Base-by-base conservation (phyloP, 1,140 invertebrate species). In the Drosophila ogumai region DNA sequence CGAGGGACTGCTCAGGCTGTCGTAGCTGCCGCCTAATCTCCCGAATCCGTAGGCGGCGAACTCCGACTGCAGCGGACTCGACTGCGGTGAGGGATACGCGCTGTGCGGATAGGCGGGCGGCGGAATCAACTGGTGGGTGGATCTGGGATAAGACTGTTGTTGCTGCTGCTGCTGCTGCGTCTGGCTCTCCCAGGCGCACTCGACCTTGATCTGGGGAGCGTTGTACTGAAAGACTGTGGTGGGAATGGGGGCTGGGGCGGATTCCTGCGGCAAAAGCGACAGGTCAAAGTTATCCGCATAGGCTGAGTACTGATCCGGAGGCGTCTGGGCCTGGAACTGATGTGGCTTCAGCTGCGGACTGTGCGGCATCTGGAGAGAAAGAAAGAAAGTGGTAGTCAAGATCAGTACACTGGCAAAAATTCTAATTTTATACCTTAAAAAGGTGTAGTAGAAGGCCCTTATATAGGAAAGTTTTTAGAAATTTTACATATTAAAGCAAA, bases 321-420 rank as follows among this genome's bases (percentile, higher is more conserved):
- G 34, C 61, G 76, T 59, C 38, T 79, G 80, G 68, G 72, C 69
- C 61, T 74, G 63, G 63, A 69, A 88, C 43, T 76, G 72, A 49
- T 79, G 75, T 79, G 75, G 95, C 79, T 95, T 95, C 61, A 95
- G 96, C 95, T 86, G 96, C 94, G 69, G 95, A 96, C 96, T 85
- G 96, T 97, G 96, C 93, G 96, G 95, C 96, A 97, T 97, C 96
- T 97, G 95, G 36, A 93, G 94, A 41, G 46, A n/a, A 43, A 36
- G 52, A 47, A 55, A 46, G 28, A 77, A 65, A 65, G 61, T 22
- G 28, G 43, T 19, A 15, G 25, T 1, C 38, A 55, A 63, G 12
- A 38, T 67, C 4, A 66, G 38, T 69, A 67, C 63, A 65, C 61
- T 5, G 28, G 2, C 0, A 7, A 5, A 25, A 34, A n/a, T 1